Evolutionary conservation across 2,797 vertebrate genomes (phyloP).

Genomic region (Ctenopoma multispine): DNA sequence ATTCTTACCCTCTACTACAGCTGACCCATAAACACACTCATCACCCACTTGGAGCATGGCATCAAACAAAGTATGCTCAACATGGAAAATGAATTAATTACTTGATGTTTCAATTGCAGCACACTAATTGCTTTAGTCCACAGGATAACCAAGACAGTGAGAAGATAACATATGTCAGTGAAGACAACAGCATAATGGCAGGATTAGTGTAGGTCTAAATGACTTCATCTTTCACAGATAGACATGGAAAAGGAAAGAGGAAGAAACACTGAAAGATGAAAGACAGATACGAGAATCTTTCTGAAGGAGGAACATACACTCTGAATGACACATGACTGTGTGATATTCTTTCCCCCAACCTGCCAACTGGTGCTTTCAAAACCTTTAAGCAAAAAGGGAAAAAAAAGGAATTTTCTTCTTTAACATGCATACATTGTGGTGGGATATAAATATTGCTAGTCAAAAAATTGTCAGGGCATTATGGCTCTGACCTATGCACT

Average conservation of each 20-base stretch:
- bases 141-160: conserved; percentile 75
- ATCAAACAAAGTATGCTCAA: conserved; percentile 89
- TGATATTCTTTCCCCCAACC: conserved; percentile 45
- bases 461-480: not conserved
- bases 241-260: conserved; percentile 18
- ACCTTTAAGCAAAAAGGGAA: not conserved
- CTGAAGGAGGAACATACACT: conserved; percentile 22
- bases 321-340: conserved; percentile 35
- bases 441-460: conserved; percentile 21
- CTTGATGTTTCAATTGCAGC: conserved; percentile 89
- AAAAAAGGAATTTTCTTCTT: not conserved
- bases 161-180: conserved; percentile 82
- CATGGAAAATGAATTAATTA: conserved; percentile 94
- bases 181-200: conserved; percentile 83
- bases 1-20: conserved; percentile 87
- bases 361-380: conserved; percentile 43
- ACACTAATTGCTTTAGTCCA: conserved; percentile 81
- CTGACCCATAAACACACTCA: conserved; percentile 86
- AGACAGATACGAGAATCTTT: conserved; percentile 22
- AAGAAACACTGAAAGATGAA: conserved; percentile 2
- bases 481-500: conserved; percentile 7
- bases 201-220: conserved; percentile 78
- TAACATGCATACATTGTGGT: not conserved
- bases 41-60: conserved; percentile 76
- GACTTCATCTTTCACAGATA: conserved; percentile 69